Evolutionary conservation across 1,140 invertebrate genomes (phyloP).

Genomic region (Penaeus japonicus): DNA sequence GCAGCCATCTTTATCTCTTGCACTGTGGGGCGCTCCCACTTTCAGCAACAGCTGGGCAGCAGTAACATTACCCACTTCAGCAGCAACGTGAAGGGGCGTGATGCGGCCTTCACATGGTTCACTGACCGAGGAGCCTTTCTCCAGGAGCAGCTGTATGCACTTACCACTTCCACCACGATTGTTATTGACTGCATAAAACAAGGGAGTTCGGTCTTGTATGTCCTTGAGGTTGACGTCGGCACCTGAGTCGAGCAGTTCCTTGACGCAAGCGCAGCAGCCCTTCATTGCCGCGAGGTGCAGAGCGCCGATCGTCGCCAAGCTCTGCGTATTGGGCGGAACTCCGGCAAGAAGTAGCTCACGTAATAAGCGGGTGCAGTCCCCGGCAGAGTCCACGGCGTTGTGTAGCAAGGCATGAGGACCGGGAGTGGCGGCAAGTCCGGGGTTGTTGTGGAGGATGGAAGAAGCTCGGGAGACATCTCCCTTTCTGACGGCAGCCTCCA

Average conservation of each 20-base stretch:
- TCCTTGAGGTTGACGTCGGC: constrained; percentile 77
- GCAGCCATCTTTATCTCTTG: too few species aligned
- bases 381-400: too few species aligned
- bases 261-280: constrained; percentile 79
- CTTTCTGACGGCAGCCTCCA: too few species aligned
- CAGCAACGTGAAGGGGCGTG: constrained; percentile 85
- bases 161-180: constrained; percentile 66
- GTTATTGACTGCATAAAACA: constrained; percentile 79
- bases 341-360: constrained; percentile 71
- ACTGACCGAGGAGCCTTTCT: constrained; percentile 68
- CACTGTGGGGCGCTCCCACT: too few species aligned
- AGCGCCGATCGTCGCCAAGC: constrained; percentile 78
- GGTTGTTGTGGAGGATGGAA: too few species aligned
- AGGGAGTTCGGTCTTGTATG: constrained; percentile 76
- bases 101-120: constrained; percentile 81
- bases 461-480: too few species aligned
- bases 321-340: constrained; percentile 74
- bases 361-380: too few species aligned
- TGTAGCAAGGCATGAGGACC: too few species aligned
- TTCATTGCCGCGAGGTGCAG: constrained; percentile 79
- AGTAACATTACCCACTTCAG: constrained; percentile 61
- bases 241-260: constrained; percentile 72
- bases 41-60: too few species aligned
- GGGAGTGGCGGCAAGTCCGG: too few species aligned
- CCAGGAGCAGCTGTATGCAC: constrained; percentile 74